These are phyloP conservation scores for Paramacrobiotus metropolitanus DNA, from an alignment of 1,140 invertebrate genomes.

Conservation along the genomic window DNA sequence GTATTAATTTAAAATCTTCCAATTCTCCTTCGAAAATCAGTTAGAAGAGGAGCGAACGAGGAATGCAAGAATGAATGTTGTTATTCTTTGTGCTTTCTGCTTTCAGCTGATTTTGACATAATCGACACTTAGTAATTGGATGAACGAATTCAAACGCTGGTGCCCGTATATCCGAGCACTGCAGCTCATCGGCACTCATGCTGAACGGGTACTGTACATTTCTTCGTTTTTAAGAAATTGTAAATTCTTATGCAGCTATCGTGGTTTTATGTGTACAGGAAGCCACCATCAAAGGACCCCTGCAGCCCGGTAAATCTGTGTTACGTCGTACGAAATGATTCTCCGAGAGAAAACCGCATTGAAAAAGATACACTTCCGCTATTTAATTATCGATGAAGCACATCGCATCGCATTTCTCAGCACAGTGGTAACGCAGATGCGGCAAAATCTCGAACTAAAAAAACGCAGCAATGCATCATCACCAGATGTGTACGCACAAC, in stretches of 20 bases:
- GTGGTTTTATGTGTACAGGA: background rate
- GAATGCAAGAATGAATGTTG: too few species aligned
- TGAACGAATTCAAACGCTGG: slow-evolving; percentile 96
- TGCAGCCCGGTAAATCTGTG: slow-evolving; percentile 28
- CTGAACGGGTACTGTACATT: slow-evolving; percentile 51
- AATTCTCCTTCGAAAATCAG: too few species aligned
- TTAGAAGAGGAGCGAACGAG: too few species aligned
- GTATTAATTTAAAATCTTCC: too few species aligned
- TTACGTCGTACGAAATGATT: slow-evolving; percentile 98
- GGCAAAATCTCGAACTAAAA: too few species aligned
- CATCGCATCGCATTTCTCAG: too few species aligned
- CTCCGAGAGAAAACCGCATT: slow-evolving; percentile 86
- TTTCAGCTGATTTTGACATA: too few species aligned
- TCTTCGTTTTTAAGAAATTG: background rate
- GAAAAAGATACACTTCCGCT: slow-evolving; percentile 95
- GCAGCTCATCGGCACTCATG: slow-evolving; percentile 84
- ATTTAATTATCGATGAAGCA: slow-evolving; percentile 90
- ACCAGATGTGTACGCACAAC: too few species aligned
- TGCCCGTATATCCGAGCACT: slow-evolving; percentile 72
- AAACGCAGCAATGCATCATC: too few species aligned
- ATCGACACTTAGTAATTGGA: slow-evolving; percentile 94
- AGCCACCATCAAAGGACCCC: background rate
- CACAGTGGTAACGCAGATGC: too few species aligned
- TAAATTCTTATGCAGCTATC: background rate
- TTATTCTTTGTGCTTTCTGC: too few species aligned